Conservation (phyloP, 2,797 vertebrate genomes). For the Pseudocheirus occidentalis region DNA sequence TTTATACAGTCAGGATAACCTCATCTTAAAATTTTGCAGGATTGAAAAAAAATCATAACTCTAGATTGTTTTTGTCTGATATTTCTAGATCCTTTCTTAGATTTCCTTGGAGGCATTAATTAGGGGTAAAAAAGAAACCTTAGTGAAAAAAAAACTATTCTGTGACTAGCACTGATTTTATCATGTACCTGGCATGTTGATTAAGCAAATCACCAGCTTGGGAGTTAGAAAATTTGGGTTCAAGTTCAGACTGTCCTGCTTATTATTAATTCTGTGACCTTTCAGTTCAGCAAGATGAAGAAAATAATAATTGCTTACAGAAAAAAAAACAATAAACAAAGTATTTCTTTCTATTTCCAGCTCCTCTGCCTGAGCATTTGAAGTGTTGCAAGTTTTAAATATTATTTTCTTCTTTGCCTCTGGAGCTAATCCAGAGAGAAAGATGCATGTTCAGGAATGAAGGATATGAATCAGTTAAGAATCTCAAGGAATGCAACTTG, state of each 20-base stretch:
- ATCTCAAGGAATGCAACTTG: constrained; percentile 1
- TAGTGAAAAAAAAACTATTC: not conserved
- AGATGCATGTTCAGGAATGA: not conserved
- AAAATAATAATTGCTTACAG: not conserved
- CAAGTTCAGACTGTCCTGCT: not conserved
- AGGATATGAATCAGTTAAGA: not conserved
- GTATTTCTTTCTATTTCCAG: not conserved
- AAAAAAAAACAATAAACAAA: not conserved
- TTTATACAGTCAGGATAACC: constrained; percentile 60
- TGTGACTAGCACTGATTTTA: not conserved
- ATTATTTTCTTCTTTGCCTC: not conserved
- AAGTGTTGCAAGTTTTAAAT: constrained; percentile 6
- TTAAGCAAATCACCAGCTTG: not conserved
- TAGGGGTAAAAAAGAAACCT: not conserved
- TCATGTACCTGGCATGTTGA: not conserved
- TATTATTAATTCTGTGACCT: not conserved
- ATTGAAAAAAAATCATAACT: constrained; percentile 61
- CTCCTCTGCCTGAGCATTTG: not conserved
- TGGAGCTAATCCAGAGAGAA: not conserved
- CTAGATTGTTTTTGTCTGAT: constrained; percentile 59
- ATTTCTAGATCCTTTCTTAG: constrained; percentile 28
- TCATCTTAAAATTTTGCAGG: constrained; percentile 62
- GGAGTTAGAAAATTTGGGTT: not conserved
- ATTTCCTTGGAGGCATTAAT: constrained; percentile 23
- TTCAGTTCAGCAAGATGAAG: not conserved